Conservation (phyloP, 2,113 vertebrate genomes). For the Cyprinodon variegatus region DNA sequence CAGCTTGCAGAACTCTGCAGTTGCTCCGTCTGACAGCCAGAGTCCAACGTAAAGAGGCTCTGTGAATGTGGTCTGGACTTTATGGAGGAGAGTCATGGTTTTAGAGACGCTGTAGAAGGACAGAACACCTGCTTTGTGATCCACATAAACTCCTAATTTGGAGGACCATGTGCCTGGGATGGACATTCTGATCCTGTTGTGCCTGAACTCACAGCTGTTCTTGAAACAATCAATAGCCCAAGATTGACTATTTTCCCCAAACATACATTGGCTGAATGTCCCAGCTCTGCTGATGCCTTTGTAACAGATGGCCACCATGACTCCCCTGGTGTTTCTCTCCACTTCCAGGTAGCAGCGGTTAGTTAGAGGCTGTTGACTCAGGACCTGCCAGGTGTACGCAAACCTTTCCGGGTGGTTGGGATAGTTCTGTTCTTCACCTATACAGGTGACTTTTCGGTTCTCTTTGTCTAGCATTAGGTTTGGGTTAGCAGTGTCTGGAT, state of each 20-base stretch:
- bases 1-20: constrained; percentile 9
- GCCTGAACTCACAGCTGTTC: not conserved
- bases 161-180: not conserved
- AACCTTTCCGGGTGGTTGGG: not conserved
- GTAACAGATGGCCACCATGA: accelerated
- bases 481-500: not conserved
- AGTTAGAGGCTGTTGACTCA: not conserved
- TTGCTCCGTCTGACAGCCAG: constrained; percentile 22
- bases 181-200: not conserved
- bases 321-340: not conserved
- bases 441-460: not conserved
- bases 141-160: constrained; percentile 16
- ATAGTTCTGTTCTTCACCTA: not conserved
- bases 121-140: constrained; percentile 3
- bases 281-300: not conserved
- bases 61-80: constrained; percentile 23
- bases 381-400: constrained; percentile 4
- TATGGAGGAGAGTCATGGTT: constrained; percentile 42
- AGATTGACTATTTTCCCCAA: not conserved
- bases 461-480: not conserved
- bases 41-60: constrained; percentile 49
- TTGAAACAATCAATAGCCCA: constrained; percentile 19
- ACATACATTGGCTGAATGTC: constrained; percentile 16
- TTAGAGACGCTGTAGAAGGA: constrained; percentile 1
- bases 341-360: not conserved